These are phyloP conservation scores for Enteromius radiatus DNA, from an alignment of 2,797 vertebrate genomes.

Conservation along the genomic window DNA sequence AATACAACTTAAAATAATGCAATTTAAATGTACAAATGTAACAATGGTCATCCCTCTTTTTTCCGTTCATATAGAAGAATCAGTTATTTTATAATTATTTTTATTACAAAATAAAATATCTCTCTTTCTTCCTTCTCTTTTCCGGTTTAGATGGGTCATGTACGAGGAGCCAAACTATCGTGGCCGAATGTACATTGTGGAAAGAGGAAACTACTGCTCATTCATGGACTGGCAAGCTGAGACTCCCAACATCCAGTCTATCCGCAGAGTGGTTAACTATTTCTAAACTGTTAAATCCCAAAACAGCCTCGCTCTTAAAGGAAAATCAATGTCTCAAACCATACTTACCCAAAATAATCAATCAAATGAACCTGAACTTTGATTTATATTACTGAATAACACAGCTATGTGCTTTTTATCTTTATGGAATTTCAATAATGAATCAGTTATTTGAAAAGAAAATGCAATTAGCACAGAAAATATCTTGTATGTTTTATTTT, in stretches of 20 bases:
- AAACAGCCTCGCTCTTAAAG: neutral
- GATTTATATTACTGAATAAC: neutral
- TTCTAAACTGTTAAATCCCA: conserved; percentile 72
- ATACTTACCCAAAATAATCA: neutral
- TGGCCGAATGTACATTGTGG: conserved; percentile 89
- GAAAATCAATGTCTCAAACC: neutral
- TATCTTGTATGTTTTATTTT: conserved; percentile 37
- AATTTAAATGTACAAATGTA: neutral
- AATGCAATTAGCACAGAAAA: neutral
- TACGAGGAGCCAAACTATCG: conserved; percentile 92
- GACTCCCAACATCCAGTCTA: conserved; percentile 86
- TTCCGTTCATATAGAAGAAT: neutral
- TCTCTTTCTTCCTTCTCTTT: neutral
- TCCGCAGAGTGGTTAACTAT: conserved; percentile 88
- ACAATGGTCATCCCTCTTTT: neutral
- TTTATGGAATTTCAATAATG: neutral
- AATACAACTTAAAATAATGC: neutral
- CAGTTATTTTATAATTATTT: too few species aligned
- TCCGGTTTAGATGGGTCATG: conserved; percentile 85
- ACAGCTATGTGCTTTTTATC: conserved; percentile 4
- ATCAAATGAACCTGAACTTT: conserved; percentile 4
- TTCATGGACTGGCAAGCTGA: conserved; percentile 85
- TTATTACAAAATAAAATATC: neutral
- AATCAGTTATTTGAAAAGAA: conserved; percentile 16
- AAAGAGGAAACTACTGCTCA: conserved; percentile 85